Evolutionary conservation across 2,888 invertebrate genomes (phyloP).

Genomic region (Drosophila niveifrons): DNA sequence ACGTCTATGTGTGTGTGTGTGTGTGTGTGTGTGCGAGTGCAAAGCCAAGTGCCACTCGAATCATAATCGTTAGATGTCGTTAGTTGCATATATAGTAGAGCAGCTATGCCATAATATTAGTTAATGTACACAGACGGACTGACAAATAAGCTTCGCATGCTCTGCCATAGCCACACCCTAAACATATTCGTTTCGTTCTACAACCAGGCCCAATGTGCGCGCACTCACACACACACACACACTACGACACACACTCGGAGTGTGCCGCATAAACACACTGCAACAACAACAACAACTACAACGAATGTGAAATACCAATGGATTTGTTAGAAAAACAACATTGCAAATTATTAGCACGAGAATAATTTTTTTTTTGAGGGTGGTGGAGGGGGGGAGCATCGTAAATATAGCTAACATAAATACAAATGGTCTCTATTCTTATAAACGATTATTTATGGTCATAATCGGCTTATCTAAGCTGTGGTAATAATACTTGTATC

Average conservation of each 20-base stretch:
- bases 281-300: slow-evolving; percentile 9
- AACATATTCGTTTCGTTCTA: slow-evolving; percentile 32
- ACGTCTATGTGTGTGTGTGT: slow-evolving; percentile 5
- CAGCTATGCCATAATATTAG: slow-evolving; percentile 20
- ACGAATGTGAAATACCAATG: slow-evolving; percentile 8
- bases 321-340: slow-evolving; percentile 23
- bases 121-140: slow-evolving; percentile 21
- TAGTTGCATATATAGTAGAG: slow-evolving; percentile 21
- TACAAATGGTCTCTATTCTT: slow-evolving; percentile 9
- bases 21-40: slow-evolving; percentile 2
- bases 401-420: slow-evolving; percentile 10
- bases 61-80: slow-evolving; percentile 21
- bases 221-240: slow-evolving; percentile 18
- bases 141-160: slow-evolving; percentile 12
- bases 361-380: slow-evolving; percentile 3
- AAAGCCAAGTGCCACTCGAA: slow-evolving; percentile 23
- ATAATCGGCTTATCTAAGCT: slow-evolving; percentile 5
- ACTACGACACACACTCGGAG: neutral
- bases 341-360: slow-evolving; percentile 23
- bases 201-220: slow-evolving; percentile 25
- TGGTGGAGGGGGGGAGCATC: slow-evolving; percentile 2
- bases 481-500: slow-evolving; percentile 1
- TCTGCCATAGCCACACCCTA: slow-evolving; percentile 57
- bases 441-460: slow-evolving; percentile 4
- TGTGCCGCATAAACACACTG: slow-evolving; percentile 7